Conservation (phyloP, 2,113 vertebrate species). For the Dermatemys mawii region DNA sequence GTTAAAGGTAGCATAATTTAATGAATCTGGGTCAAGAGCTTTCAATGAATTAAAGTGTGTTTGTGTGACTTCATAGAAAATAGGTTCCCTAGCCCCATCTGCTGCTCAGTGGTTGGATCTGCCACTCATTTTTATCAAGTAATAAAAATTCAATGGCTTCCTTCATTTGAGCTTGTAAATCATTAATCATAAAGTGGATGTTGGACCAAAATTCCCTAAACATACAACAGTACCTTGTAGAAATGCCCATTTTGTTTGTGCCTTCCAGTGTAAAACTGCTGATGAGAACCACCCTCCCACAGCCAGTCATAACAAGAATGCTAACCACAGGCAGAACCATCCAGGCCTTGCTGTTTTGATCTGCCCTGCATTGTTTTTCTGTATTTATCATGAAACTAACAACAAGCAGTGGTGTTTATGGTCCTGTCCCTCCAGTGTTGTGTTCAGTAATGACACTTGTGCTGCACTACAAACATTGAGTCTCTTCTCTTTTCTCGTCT, state of each 20-base stretch:
- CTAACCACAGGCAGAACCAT: conserved; percentile 72
- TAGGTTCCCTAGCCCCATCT: background rate
- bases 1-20: background rate
- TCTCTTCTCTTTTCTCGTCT: background rate
- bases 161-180: background rate
- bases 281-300: conserved; percentile 32
- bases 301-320: conserved; percentile 30
- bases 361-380: conserved; percentile 70
- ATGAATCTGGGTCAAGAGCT: background rate
- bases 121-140: background rate
- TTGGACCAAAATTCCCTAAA: background rate
- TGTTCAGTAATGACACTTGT: background rate
- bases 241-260: background rate
- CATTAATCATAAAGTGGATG: background rate
- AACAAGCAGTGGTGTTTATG: background rate
- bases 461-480: background rate
- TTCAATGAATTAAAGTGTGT: background rate
- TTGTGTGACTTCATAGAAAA: background rate
- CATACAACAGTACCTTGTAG: accelerated
- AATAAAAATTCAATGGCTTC: background rate
- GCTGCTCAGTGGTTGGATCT: accelerated
- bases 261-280: conserved; percentile 68
- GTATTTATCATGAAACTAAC: background rate
- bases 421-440: background rate
- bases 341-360: conserved; percentile 62